Evolutionary conservation across 1,140 invertebrate genomes (phyloP), one percentile per base, ranked within the genome.

Genomic region (Cepaea nemoralis): DNA sequence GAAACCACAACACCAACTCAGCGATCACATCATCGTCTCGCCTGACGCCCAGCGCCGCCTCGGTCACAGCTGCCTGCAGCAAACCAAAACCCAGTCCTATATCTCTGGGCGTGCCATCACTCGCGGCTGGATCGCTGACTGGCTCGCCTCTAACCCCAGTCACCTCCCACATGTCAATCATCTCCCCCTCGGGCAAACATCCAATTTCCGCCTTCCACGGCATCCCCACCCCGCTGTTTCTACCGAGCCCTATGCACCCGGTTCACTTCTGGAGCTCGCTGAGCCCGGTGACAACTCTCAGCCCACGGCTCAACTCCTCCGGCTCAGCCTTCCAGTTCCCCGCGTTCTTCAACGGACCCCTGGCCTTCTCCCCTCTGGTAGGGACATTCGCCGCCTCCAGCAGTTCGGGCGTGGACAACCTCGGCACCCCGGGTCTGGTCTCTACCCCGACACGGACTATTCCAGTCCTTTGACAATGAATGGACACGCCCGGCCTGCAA

Each of bases 231-330:
- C 87, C 89, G 10, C 63, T 89, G 39, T 80, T 89, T 35, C 76
- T 88, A 12, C 80, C 87, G 22, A 88, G 87, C 85, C 88, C 88
- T 50, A 85, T 88, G 67, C 84, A 85, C 59, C 85, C 86, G 10
- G 83, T 90, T n/a, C 86, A 88, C 77, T 90, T 90, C 82, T 90
- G 89, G 89, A 89, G 87, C 66, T 90, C 89, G 1, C 81, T 90
- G 0, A 88, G 86, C 79, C 88, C 89, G 0, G 87, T 88, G 6
- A 85, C 87, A 50, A 88, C 89, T 14, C 83, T 89, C 59, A 89
- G 88, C 40, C 89, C 89, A 5, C 82, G 89, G 22, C 74, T 87
- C 10, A 81, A 74, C 73, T 74, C 83, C 8, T 73, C 80, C 16
- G 77, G 83, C 63, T 55, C 85, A 8, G 87, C 87, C 59, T 90